phyloP scores from a whole-genome alignment of 2,888 invertebrate species.

The Torymus aiolomorphi region DNA sequence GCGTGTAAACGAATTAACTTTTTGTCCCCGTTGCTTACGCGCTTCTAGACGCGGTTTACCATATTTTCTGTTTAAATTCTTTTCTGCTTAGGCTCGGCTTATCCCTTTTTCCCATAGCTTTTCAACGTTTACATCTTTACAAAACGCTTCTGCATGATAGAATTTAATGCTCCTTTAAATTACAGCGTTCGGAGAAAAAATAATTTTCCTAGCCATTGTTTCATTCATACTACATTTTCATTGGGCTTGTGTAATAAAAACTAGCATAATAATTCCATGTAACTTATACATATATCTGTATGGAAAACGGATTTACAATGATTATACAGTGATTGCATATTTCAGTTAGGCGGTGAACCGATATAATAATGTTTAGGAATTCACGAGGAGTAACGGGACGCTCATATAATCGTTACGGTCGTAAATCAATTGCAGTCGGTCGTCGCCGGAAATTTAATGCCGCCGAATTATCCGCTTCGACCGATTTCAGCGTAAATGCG shows the following conservation, averaged over 20 bases:
- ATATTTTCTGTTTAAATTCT: slow-evolving; percentile 43
- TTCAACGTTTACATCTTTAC: too few species aligned
- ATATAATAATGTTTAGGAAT: slow-evolving; percentile 48
- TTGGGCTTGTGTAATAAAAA: too few species aligned
- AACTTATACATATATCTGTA: too few species aligned
- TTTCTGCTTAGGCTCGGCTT: not conserved
- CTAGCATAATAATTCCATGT: too few species aligned
- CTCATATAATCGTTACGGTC: slow-evolving; percentile 30
- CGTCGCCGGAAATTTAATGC: slow-evolving; percentile 63
- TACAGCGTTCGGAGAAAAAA: too few species aligned
- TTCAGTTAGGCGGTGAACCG: slow-evolving; percentile 19
- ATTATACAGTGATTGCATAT: not conserved
- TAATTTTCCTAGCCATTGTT: too few species aligned
- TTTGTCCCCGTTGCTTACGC: slow-evolving; percentile 15
- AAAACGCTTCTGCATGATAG: too few species aligned
- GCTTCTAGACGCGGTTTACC: slow-evolving; percentile 9
- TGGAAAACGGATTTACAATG: too few species aligned
- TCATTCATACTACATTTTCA: too few species aligned
- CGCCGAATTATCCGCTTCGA: slow-evolving; percentile 59
- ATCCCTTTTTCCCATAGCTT: too few species aligned
- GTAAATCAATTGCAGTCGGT: slow-evolving; percentile 63
- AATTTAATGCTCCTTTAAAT: too few species aligned
- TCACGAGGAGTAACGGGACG: slow-evolving; percentile 16
- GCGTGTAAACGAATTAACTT: slow-evolving; percentile 43
- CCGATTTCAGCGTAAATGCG: slow-evolving; percentile 62